Base-by-base conservation (phyloP, 2,888 invertebrate genomes). In the Osmoderma eremita region DNA sequence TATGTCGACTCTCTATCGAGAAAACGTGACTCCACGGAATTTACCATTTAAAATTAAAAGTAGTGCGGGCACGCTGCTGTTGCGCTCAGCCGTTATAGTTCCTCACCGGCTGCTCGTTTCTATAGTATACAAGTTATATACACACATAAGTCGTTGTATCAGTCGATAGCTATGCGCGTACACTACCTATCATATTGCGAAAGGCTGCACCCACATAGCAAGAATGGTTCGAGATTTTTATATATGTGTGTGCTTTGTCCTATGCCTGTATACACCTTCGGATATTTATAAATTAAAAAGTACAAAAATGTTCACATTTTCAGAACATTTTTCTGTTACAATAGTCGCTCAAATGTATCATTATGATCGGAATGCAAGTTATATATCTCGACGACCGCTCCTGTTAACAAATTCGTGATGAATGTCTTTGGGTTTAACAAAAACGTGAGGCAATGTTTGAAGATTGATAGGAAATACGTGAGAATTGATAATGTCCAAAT, bases 141-240 rank as follows among this genome's bases (percentile, higher is more conserved):
- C 22, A 50, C 15, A 30, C 36, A 36, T n/a, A 18, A 70, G 69
- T 67, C 70, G 70, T 69, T 71, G 69, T 73, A 73, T 71, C 72
- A 70, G 71, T 64, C 69, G 67, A 69, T 72, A 70, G 69, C 68
- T 71, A 71, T 73, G 71, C 68, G 71, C 69, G 73, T 70, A 63
- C n/a, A n/a, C 72, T 73, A 70, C 72, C 72, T 72, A 71, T 71
- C 63, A 68, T 64, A 72, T 75, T 75, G 73, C 73, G 72, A 70
- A 75, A 67, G 62, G 74, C 75, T 75, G 75, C 74, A 74, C 75
- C 75, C 75, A 75, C 75, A 74, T 74, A 73, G 69, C 67, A 72
- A 69, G 69, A 70, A 71, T 70, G 67, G 69, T 68, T 72, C 45
- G 68, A 65, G 58, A 68, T 70, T 71, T 70, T 70, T 71, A 68